These are phyloP conservation scores for Corythornis leucogaster DNA, from an alignment of 2,797 vertebrate genomes.

Conservation along the genomic window DNA sequence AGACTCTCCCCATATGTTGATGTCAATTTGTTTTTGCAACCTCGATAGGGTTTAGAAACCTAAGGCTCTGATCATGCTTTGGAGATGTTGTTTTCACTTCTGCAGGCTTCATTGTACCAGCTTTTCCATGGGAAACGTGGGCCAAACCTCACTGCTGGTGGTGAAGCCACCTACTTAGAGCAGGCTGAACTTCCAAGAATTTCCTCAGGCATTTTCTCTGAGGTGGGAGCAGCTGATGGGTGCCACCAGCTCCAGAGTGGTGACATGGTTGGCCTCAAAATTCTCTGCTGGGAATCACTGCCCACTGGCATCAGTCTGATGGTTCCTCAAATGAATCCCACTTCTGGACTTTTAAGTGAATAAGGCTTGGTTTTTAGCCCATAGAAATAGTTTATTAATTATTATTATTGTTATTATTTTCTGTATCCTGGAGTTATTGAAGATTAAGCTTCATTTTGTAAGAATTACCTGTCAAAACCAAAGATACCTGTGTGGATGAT, in stretches of 20 bases:
- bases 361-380: background rate
- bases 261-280: background rate
- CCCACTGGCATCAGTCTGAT: constrained; percentile 7
- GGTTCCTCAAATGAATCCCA: background rate
- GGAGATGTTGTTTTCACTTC: background rate
- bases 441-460: background rate
- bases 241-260: fast-evolving
- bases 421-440: background rate
- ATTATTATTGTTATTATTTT: background rate
- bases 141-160: background rate
- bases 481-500: background rate
- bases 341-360: background rate
- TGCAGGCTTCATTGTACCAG: background rate
- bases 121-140: background rate
- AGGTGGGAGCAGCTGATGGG: background rate
- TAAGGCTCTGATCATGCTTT: constrained; percentile 21
- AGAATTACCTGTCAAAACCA: background rate
- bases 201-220: background rate
- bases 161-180: background rate
- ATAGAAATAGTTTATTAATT: background rate
- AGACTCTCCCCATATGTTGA: constrained; percentile 69
- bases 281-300: background rate
- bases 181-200: background rate
- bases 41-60: constrained; percentile 52
- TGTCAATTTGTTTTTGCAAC: constrained; percentile 72